Evolutionary conservation across 92 coral and sea anemone genomes (phyloP), one percentile per base, ranked within the genome.

Genomic region (Paramuricea clavata): DNA sequence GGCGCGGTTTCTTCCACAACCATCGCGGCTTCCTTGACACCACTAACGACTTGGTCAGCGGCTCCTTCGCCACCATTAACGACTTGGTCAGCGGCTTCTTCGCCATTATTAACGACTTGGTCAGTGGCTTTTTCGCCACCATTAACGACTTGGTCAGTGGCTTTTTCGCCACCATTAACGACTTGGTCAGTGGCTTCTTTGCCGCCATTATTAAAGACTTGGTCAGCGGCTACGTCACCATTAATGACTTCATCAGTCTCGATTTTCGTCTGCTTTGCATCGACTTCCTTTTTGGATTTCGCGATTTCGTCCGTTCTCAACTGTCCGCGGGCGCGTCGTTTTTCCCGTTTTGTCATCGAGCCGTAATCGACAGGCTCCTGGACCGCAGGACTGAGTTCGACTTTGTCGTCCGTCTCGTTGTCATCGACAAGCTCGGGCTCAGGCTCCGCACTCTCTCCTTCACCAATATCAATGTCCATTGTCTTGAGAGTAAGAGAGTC

Each of bases 401-500:
- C 62, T 28, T 43, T 15, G 2, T 27, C 17, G 1, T 8, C 27
- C 22, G 22, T 6, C 39, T 49, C 81, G 36, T 43, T 27, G 27
- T 47, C 81, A 13, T 35, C 26, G 15, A 23, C 79, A 23, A 13
- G 33, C 5, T 73, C 79, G 36, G 73, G 33, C 34, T 27, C 84
- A 59, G 73, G 44, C 21, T 65, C 73, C 30, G 36, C 84, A 34
- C 52, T 42, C 19, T 79, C 73, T 11, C 64, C 73, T 49, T 79
- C 84, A 73, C 84, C 84, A 26, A 79, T 59, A 60, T 79, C 84
- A 61, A 79, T 79, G 19, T 79, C 84, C 84, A 79, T 79, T 13
- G 52, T 79, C 72, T 79, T 32, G 7, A 79, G 36, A 9, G 84
- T 79, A 17, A 79, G 54, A 6, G 84, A 79, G 59, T 59, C 84